These are phyloP conservation scores for Corynorhinus townsendii DNA, from an alignment of 2,113 vertebrate genomes.

Conservation along the genomic window DNA sequence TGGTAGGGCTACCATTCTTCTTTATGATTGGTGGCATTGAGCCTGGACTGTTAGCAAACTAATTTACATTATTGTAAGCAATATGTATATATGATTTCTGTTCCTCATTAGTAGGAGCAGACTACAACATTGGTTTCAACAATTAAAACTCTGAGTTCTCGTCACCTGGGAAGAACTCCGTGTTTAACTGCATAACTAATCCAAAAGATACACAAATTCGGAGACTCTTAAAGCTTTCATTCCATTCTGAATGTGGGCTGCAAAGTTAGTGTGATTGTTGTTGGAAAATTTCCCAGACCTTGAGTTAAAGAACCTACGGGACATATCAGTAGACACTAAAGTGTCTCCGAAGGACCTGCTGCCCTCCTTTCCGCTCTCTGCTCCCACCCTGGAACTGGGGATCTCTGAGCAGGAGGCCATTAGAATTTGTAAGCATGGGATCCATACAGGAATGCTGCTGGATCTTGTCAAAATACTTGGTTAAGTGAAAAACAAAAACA, in stretches of 20 bases:
- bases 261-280: background rate
- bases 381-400: background rate
- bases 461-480: background rate
- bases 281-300: conserved; percentile 9
- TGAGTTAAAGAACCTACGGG: background rate
- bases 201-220: conserved; percentile 9
- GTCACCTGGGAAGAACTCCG: background rate
- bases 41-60: background rate
- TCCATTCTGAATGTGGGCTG: background rate
- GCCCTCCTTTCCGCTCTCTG: background rate
- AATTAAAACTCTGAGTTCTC: background rate
- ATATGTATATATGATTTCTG: background rate
- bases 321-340: background rate
- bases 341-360: no score
- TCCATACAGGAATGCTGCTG: background rate
- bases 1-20: background rate
- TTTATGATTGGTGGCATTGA: background rate
- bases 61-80: background rate
- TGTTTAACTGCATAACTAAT: background rate
- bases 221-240: background rate
- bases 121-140: background rate
- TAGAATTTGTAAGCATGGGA: background rate
- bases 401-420: background rate
- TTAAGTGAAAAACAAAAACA: background rate
- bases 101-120: background rate